Base-by-base conservation (phyloP, 64 coral and sea anemone genomes). In the Porites lutea region DNA sequence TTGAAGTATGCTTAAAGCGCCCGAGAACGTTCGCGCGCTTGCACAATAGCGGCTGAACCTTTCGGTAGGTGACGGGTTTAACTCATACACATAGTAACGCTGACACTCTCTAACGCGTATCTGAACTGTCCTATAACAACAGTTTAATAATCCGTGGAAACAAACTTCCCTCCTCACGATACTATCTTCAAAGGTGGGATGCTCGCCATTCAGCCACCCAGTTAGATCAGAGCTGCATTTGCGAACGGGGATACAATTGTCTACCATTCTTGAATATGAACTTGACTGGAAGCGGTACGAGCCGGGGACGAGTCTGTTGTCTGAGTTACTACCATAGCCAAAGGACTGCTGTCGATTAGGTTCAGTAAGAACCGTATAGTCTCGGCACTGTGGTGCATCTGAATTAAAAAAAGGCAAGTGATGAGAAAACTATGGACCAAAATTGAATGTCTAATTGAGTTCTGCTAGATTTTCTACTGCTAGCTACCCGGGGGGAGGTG, bases 241-340 rank as follows among this genome's bases (percentile, higher is more conserved):
- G 12, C 18, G 61, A 64, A 15, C 4, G 12, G 61, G 3, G 12
- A 64, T 64, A 15, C 61, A 64, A 19, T 9, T 55, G 14, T 52
- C 18, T 3, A 19, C 4, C 75, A 78, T 78, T n/a, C 48, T 78
- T 78, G 48, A 4, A 51, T 78, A 78, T 0, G 13, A 78, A 2
- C 18, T 54, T 13, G 48, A 78, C 75, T 78, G 75, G 49, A 78
- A 78, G 16, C 75, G 13, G 6, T 78, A 78, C 75, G 49, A 78
- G 48, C 75, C 75, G 5, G 50, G 75, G 2, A 52, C 15, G 18
- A 78, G 16, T 2, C 13, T n/a, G 15, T 14, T 4, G 75, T 78
- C 75, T 8, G 16, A 19, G 12, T 78, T 52, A 2, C 48, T 8
- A 3, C 75, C 75, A 19, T 19, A 2, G 13, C 75, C 75, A 19